Percentiles rank a stretch among this genome's conserved stretches.
These are phyloP conservation scores for Campoplex capitator DNA, from an alignment of 2,888 invertebrate genomes.

Conservation along the genomic window DNA sequence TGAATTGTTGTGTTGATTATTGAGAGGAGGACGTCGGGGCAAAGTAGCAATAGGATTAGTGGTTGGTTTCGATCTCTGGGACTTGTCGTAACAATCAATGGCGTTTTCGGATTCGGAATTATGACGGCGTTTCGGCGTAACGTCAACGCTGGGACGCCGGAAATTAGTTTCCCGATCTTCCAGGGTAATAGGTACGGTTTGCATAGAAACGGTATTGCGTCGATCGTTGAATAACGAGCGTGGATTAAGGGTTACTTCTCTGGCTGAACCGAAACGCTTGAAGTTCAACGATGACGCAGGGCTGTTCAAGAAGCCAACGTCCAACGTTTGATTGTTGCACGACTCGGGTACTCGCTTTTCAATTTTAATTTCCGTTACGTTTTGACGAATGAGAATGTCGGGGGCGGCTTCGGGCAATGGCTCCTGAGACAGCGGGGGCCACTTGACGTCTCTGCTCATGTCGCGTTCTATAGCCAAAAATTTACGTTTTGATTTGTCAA, in stretches of 20 bases:
- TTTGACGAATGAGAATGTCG: constrained; percentile 80
- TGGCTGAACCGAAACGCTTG: constrained; percentile 81
- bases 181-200: constrained; percentile 79
- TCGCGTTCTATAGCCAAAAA: constrained; percentile 89
- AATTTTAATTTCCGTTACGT: constrained; percentile 80
- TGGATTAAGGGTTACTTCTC: constrained; percentile 82
- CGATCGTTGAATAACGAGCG: constrained; percentile 80
- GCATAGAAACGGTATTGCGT: constrained; percentile 82
- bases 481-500: constrained; percentile 87
- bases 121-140: constrained; percentile 77
- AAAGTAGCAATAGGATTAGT: constrained; percentile 82
- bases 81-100: constrained; percentile 75
- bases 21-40: constrained; percentile 76
- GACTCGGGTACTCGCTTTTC: constrained; percentile 79
- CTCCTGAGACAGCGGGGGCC: constrained; percentile 87
- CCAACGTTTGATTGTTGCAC: constrained; percentile 42
- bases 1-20: constrained; percentile 75
- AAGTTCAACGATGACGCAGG: constrained; percentile 70
- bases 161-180: constrained; percentile 73
- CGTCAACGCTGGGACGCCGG: constrained; percentile 67
- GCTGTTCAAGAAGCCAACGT: constrained; percentile 68
- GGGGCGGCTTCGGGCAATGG: constrained; percentile 81
- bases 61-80: constrained; percentile 71
- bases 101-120: constrained; percentile 83
- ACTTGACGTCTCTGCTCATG: constrained; percentile 86